Conservation (phyloP, 1,140 invertebrate species). For the Akabosia matsudoensis region DNA sequence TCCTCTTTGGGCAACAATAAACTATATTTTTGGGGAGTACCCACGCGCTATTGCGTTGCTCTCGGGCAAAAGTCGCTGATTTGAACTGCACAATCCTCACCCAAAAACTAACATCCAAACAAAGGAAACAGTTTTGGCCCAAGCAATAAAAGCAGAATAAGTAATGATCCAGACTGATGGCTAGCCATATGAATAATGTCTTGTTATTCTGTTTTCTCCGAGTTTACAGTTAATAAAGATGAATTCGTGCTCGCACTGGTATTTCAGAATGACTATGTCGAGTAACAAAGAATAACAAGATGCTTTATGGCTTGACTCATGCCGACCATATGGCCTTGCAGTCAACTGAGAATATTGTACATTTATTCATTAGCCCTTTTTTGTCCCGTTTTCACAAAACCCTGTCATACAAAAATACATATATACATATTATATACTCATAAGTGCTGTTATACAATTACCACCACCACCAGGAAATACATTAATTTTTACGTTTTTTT, state of each 20-base stretch:
- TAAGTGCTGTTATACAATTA: no score
- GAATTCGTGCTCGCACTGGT: slow-evolving; percentile 2
- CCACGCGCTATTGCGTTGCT: background rate
- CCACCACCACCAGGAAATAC: background rate
- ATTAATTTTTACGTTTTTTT: slow-evolving; percentile 7
- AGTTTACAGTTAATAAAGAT: slow-evolving; percentile 6
- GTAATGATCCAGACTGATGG: background rate
- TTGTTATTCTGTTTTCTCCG: background rate
- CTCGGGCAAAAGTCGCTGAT: no score
- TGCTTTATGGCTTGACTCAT: slow-evolving; percentile 32
- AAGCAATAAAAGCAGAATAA: slow-evolving; percentile 5
- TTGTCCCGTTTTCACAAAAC: slow-evolving; percentile 15
- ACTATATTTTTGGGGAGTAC: no score
- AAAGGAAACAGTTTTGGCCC: background rate
- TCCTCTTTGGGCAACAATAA: no score
- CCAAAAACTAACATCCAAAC: background rate
- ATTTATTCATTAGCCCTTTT: slow-evolving; percentile 21
- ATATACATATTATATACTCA: no score
- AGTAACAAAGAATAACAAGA: background rate
- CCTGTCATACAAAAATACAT: no score
- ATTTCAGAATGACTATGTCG: slow-evolving; percentile 18
- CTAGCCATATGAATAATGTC: background rate
- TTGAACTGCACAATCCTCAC: background rate
- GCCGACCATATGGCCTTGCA: slow-evolving; percentile 32
- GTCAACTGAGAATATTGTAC: slow-evolving; percentile 32